A percentile compares a stretch with the other conserved stretches of the same genome.
These are phyloP conservation scores for Altica lythri DNA, from an alignment of 2,888 invertebrate species.

Conservation along the genomic window DNA sequence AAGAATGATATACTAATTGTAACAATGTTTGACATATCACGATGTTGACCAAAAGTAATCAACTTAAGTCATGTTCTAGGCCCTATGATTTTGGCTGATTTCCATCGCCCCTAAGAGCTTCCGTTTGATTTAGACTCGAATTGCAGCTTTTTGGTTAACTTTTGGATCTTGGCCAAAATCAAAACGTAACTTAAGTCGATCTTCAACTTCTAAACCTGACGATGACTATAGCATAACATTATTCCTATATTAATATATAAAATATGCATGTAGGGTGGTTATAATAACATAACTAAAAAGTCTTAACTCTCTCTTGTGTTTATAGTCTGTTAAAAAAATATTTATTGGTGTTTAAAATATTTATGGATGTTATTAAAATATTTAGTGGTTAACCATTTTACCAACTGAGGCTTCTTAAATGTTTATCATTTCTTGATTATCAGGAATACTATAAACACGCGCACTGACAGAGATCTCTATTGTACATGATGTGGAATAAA, in stretches of 20 bases:
- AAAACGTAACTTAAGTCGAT: conserved; percentile 34
- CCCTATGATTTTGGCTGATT: conserved; percentile 48
- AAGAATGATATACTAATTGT: conserved; percentile 27
- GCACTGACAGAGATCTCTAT: conserved; percentile 32
- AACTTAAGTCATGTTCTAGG: conserved; percentile 49
- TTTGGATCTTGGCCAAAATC: conserved; percentile 30
- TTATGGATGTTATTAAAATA: conserved; percentile 30
- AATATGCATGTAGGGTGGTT: conserved; percentile 27
- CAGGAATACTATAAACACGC: conserved; percentile 18
- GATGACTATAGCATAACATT: conserved; percentile 17
- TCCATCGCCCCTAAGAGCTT: conserved; percentile 28
- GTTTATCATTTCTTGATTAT: conserved; percentile 22
- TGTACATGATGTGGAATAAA: conserved; percentile 47
- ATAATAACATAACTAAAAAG: conserved; percentile 31
- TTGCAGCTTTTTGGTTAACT: conserved; percentile 16
- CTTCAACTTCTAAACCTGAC: conserved; percentile 28
- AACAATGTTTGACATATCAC: conserved; percentile 34
- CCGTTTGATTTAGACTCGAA: conserved; percentile 9
- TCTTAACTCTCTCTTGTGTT: conserved; percentile 34
- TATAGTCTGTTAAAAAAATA: conserved; percentile 30
- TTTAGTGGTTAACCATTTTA: conserved; percentile 50
- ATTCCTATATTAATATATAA: conserved; percentile 1
- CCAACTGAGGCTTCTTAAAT: conserved; percentile 37
- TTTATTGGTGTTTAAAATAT: conserved; percentile 31
- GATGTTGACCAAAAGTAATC: conserved; percentile 33